Percentiles rank a stretch among this genome's conserved stretches.
Conservation (phyloP, 1,140 invertebrate species). For the Diuraphis noxia region DNA sequence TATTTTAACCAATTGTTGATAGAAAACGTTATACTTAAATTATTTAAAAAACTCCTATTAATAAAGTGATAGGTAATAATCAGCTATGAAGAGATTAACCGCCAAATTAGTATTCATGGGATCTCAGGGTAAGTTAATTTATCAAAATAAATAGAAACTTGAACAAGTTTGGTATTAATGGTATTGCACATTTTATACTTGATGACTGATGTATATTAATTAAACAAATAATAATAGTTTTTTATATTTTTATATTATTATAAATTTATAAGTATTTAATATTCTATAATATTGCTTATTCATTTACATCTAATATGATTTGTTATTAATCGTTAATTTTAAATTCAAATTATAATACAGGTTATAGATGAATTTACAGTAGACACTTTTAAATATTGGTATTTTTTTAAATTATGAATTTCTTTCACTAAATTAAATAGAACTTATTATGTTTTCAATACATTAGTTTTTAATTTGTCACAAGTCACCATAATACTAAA, state of each 20-base stretch:
- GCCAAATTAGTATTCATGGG: conserved; percentile 50
- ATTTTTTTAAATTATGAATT: neutral
- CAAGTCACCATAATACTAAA: neutral
- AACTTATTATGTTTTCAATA: neutral
- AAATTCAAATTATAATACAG: neutral
- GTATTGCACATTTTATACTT: neutral
- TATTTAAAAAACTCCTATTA: neutral
- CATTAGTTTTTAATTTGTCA: neutral
- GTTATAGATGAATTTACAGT: neutral
- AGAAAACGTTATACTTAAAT: neutral
- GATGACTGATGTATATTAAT: neutral
- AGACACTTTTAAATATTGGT: neutral
- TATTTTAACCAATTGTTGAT: neutral
- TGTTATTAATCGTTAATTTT: neutral
- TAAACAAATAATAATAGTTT: neutral
- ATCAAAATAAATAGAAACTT: neutral
- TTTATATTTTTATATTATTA: neutral
- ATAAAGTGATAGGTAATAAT: neutral
- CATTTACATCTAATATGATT: neutral
- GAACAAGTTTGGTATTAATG: neutral
- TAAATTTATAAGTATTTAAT: neutral
- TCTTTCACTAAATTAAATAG: neutral
- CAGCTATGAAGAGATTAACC: conserved; percentile 63
- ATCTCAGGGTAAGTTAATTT: conserved; percentile 56
- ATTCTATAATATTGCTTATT: neutral